Percentiles rank a stretch among this genome's conserved stretches.
Conservation (phyloP, 1,140 invertebrate genomes). For the Drosophila tristis region DNA sequence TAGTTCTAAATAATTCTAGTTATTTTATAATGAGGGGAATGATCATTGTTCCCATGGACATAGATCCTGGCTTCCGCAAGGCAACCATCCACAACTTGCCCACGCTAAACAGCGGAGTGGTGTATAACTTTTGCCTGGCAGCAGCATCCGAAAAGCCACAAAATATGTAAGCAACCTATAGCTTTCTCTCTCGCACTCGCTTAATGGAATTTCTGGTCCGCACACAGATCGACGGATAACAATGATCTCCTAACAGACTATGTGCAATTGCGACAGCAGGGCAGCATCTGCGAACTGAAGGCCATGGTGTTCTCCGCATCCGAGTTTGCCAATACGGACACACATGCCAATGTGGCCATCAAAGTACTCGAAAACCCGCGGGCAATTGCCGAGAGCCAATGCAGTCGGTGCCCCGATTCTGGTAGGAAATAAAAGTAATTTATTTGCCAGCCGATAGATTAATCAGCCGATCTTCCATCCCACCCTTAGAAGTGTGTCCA, state of each 20-base stretch:
- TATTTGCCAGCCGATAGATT: not conserved
- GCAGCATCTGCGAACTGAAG: slow-evolving; percentile 54
- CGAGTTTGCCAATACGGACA: slow-evolving; percentile 57
- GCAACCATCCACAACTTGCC: slow-evolving; percentile 72
- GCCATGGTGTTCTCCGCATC: slow-evolving; percentile 58
- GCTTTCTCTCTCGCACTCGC: not conserved
- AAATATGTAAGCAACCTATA: slow-evolving; percentile 47
- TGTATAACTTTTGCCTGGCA: slow-evolving; percentile 63
- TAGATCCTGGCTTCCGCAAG: slow-evolving; percentile 74
- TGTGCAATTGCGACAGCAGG: slow-evolving; percentile 65
- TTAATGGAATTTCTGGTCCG: not conserved
- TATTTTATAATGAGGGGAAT: slow-evolving; percentile 52
- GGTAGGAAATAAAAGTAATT: slow-evolving; percentile 10
- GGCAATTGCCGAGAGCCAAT: slow-evolving; percentile 50
- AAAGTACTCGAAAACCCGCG: slow-evolving; percentile 51
- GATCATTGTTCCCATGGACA: slow-evolving; percentile 73
- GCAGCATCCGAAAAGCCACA: slow-evolving; percentile 31
- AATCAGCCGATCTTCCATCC: not conserved
- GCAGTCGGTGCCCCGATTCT: slow-evolving; percentile 47
- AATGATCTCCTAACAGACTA: slow-evolving; percentile 70
- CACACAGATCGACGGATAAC: slow-evolving; percentile 42
- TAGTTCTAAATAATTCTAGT: too few species aligned
- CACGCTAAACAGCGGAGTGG: slow-evolving; percentile 56
- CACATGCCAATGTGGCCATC: slow-evolving; percentile 62
- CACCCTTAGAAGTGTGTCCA: slow-evolving; percentile 47